A percentile compares a stretch with the other conserved stretches of the same genome.
Evolutionary conservation across 2,888 invertebrate genomes (phyloP).

Genomic region (Marronus borbonicus): DNA sequence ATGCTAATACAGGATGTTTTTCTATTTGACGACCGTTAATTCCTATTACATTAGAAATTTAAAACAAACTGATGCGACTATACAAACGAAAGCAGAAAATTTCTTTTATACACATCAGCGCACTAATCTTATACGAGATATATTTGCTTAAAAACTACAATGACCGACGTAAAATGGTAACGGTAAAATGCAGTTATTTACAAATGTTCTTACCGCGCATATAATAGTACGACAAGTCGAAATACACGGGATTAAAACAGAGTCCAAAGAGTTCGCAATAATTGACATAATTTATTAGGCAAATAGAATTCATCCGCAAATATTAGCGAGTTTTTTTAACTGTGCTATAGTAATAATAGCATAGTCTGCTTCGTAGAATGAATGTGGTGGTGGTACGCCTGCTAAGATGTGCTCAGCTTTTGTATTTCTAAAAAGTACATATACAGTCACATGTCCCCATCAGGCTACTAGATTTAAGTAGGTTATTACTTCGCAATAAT

Average conservation of each 20-base stretch:
- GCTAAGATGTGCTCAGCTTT: background rate
- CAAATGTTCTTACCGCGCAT: background rate
- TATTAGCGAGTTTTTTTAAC: conserved; percentile 28
- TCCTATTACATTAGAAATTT: too few species aligned
- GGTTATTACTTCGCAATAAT: background rate
- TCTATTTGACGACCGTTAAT: too few species aligned
- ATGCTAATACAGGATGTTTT: too few species aligned
- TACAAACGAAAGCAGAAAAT: too few species aligned
- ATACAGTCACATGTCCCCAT: too few species aligned
- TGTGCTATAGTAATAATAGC: conserved; percentile 21
- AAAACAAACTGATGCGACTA: too few species aligned
- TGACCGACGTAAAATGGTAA: background rate
- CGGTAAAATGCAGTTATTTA: conserved; percentile 7
- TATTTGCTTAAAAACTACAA: conserved; percentile 2
- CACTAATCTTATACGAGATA: background rate
- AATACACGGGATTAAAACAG: background rate
- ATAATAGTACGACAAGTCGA: background rate
- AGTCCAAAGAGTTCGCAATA: background rate
- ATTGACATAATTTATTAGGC: conserved; percentile 20
- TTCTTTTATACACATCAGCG: too few species aligned
- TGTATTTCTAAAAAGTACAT: too few species aligned
- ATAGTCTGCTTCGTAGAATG: background rate
- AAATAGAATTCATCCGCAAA: conserved; percentile 18
- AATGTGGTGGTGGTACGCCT: background rate
- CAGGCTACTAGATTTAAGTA: background rate